A percentile compares a stretch with the other conserved stretches of the same genome.
phyloP scores from a whole-genome alignment of 2,797 vertebrate genomes.

The Rhincodon typus region DNA sequence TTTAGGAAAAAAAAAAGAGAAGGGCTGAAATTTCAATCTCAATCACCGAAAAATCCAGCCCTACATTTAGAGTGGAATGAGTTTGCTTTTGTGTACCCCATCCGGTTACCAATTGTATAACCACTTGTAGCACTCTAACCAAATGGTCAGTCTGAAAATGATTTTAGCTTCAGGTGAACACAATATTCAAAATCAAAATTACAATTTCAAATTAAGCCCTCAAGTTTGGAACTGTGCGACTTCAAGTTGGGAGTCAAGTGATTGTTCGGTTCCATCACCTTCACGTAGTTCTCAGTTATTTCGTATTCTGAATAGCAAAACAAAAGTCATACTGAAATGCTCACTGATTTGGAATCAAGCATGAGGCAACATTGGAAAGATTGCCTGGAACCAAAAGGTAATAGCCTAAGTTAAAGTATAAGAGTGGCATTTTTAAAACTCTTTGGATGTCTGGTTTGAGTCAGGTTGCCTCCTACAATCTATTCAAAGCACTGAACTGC shows the following conservation, averaged over 20 bases:
- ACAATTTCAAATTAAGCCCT: too few species aligned
- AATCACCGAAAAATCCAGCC: too few species aligned
- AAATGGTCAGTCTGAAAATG: background rate
- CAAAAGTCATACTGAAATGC: background rate
- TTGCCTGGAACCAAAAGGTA: constrained; percentile 10
- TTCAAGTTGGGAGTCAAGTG: constrained; percentile 23
- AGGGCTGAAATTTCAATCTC: too few species aligned
- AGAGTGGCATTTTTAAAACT: constrained; percentile 2
- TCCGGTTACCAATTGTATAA: background rate
- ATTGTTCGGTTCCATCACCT: background rate
- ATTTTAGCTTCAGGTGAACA: too few species aligned
- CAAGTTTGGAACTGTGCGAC: background rate
- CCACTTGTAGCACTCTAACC: background rate
- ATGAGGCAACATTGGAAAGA: background rate
- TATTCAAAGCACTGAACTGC: background rate
- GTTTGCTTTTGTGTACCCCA: background rate
- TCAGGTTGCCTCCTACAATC: background rate
- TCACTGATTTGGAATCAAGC: background rate
- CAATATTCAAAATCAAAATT: too few species aligned
- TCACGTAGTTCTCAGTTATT: background rate
- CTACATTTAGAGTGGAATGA: background rate
- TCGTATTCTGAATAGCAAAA: constrained; percentile 3
- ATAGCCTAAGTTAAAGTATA: background rate
- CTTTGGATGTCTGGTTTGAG: background rate
- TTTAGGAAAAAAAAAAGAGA: too few species aligned